Conservation (phyloP, 2,888 invertebrate genomes). For the Ptychoptera albimana region DNA sequence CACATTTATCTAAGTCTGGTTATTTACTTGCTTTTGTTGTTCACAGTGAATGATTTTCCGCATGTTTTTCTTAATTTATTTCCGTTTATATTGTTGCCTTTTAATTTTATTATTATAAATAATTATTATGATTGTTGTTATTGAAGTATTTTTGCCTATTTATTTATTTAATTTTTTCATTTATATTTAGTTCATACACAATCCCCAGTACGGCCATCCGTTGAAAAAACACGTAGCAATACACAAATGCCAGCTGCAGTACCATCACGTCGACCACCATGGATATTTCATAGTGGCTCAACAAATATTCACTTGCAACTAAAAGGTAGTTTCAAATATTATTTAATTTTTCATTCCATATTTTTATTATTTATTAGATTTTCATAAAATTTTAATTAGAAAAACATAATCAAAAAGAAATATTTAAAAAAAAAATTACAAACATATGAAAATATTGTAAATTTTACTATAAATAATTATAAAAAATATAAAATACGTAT, state of each 20-base stretch:
- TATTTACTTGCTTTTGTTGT: neutral
- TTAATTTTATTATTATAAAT: no score
- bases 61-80: neutral
- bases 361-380: no score
- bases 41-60: neutral
- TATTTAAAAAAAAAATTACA: no score
- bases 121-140: neutral
- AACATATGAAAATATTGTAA: no score
- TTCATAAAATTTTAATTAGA: no score
- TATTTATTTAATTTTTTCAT: constrained; percentile 2
- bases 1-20: neutral
- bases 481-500: no score
- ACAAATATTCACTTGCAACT: no score
- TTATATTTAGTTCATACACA: constrained; percentile 21
- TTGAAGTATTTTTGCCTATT: constrained; percentile 4
- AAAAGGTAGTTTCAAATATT: no score
- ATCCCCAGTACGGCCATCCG: constrained; percentile 21
- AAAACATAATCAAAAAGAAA: no score
- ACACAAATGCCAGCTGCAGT: constrained; percentile 20
- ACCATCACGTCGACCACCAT: constrained; percentile 25
- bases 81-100: neutral
- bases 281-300: constrained; percentile 20
- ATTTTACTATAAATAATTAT: no score
- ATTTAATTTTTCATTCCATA: no score
- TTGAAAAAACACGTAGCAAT: constrained; percentile 20